These are phyloP conservation scores for Diabrotica balteata DNA, from an alignment of 2,888 invertebrate genomes.

Conservation along the genomic window DNA sequence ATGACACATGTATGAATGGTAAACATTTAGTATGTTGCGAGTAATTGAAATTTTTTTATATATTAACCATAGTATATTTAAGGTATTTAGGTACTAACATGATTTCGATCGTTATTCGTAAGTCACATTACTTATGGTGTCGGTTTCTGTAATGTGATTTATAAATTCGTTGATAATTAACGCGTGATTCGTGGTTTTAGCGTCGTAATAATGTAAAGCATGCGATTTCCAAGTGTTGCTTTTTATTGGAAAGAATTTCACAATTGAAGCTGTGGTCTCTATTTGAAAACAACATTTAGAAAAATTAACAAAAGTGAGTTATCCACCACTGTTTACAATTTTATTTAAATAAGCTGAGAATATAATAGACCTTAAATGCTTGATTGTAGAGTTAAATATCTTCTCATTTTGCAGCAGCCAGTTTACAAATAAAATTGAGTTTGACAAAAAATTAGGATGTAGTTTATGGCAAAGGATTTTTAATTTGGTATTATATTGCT, in stretches of 20 bases:
- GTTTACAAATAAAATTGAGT: no score
- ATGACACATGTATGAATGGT: no score
- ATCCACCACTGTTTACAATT: slow-evolving; percentile 4
- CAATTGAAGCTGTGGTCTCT: slow-evolving; percentile 28
- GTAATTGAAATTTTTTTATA: background rate
- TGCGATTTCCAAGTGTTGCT: slow-evolving; percentile 30
- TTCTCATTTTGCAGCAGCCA: no score
- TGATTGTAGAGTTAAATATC: no score
- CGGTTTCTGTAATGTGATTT: slow-evolving; percentile 45
- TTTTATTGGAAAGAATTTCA: slow-evolving; percentile 28
- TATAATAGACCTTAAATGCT: no score
- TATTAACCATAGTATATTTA: background rate
- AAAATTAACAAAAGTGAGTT: slow-evolving; percentile 34
- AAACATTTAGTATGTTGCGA: background rate
- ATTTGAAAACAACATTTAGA: slow-evolving; percentile 27
- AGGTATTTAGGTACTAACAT: slow-evolving; percentile 1
- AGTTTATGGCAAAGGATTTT: no score
- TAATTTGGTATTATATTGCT: no score
- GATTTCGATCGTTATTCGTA: background rate
- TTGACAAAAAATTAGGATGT: no score
- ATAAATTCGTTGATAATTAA: slow-evolving; percentile 45
- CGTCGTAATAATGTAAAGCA: slow-evolving; percentile 41
- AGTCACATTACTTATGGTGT: slow-evolving; percentile 42
- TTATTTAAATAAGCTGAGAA: no score
- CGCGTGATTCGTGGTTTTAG: slow-evolving; percentile 55